Conservation (phyloP, 2,113 vertebrate genomes). For the Platichthys flesus region DNA sequence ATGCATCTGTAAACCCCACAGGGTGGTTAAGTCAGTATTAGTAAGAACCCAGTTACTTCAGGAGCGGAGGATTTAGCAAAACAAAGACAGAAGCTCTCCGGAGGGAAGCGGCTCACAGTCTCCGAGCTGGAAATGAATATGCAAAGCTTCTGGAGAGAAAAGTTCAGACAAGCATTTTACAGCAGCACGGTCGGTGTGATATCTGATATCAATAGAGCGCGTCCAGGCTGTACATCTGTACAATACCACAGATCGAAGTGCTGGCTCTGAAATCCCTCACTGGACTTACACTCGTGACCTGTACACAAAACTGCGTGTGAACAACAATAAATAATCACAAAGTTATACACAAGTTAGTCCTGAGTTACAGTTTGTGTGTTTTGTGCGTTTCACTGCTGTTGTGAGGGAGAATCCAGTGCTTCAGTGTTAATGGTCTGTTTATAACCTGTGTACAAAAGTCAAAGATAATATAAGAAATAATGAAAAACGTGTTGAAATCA, state of each 20-base stretch:
- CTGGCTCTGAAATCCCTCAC: constrained; percentile 19
- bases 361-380: not conserved
- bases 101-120: constrained; percentile 2
- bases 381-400: not conserved
- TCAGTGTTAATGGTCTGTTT: not conserved
- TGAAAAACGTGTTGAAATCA: no score
- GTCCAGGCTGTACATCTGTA: not conserved
- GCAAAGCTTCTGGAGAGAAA: constrained; percentile 34
- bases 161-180: constrained; percentile 49
- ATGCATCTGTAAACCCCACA: not conserved
- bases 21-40: not conserved
- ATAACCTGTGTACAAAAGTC: not conserved
- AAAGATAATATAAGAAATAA: no score
- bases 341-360: not conserved
- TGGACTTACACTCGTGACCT: constrained; percentile 10
- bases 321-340: not conserved
- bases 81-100: constrained; percentile 15
- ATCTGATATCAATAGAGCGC: constrained; percentile 43
- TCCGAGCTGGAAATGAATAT: constrained; percentile 17
- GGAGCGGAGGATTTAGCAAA: constrained; percentile 10
- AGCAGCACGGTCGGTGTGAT: constrained; percentile 13
- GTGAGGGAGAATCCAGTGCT: not conserved
- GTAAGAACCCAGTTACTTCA: not conserved
- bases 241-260: constrained; percentile 22
- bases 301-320: not conserved